Conservation (phyloP, 2,797 vertebrate species). For the Sparus aurata region DNA sequence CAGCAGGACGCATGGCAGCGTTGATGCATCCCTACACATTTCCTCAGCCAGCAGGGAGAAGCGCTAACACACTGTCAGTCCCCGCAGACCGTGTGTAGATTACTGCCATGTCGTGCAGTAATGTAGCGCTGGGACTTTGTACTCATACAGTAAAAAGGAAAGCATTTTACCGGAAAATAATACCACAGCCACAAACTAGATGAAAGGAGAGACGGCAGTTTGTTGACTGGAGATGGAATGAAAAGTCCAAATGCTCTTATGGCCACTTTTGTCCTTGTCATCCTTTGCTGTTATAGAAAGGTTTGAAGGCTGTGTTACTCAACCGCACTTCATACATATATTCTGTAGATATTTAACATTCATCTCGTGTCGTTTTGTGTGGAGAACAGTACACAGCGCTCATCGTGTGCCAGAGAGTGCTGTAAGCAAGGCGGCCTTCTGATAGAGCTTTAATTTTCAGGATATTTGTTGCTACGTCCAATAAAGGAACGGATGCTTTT, state of each 20-base stretch:
- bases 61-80: constrained; percentile 47
- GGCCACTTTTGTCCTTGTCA: not conserved
- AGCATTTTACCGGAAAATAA: constrained; percentile 7
- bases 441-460: constrained; percentile 35
- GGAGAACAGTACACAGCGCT: not conserved
- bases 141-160: constrained; percentile 12
- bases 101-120: constrained; percentile 44
- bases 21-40: constrained; percentile 60
- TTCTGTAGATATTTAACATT: not conserved
- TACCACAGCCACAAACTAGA: not conserved
- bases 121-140: constrained; percentile 6
- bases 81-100: constrained; percentile 51
- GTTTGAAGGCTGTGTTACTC: not conserved
- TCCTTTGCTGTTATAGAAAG: not conserved
- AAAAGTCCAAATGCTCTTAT: not conserved
- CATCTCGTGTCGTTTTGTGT: not conserved
- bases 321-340: not conserved
- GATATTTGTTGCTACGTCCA: constrained; percentile 5
- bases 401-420: not conserved
- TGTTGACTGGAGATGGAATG: not conserved
- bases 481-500: not conserved
- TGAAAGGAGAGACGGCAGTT: not conserved
- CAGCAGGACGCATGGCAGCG: constrained; percentile 61
- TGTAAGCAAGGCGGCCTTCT: constrained; percentile 7
- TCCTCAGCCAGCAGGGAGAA: constrained; percentile 42